phyloP scores from a whole-genome alignment of 2,888 invertebrate genomes.

The Adelphocoris suturalis region DNA sequence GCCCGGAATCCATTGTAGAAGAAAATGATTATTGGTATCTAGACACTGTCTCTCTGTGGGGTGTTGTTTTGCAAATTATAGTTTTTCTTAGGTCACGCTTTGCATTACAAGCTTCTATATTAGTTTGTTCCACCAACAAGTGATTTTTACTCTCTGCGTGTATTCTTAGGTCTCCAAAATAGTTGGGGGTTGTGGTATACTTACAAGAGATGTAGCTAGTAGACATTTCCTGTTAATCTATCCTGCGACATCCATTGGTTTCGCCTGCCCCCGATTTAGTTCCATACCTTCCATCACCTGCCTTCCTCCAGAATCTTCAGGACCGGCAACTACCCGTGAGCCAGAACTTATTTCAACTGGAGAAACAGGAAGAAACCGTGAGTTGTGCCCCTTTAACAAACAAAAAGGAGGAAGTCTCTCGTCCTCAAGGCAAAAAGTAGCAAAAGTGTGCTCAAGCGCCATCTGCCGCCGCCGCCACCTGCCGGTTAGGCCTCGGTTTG shows the following conservation, averaged over 20 bases:
- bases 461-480: slow-evolving; percentile 62
- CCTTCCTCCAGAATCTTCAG: background rate
- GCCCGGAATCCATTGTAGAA: no score
- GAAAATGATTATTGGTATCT: no score
- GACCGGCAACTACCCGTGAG: background rate
- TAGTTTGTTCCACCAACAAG: no score
- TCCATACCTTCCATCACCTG: background rate
- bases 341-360: background rate
- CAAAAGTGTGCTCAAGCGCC: slow-evolving; percentile 69
- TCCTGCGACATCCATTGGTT: background rate
- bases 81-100: no score
- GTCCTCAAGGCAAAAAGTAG: slow-evolving; percentile 64
- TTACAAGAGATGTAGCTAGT: no score
- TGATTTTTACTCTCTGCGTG: no score
- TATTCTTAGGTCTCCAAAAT: no score
- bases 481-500: background rate
- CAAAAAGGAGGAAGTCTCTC: slow-evolving; percentile 49
- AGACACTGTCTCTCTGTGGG: no score
- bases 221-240: background rate
- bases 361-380: slow-evolving; percentile 1
- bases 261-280: background rate
- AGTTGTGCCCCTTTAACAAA: slow-evolving; percentile 49
- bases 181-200: background rate
- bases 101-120: no score
- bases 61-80: no score